These are phyloP conservation scores for Siderastrea siderea DNA, from an alignment of 92 coral and sea anemone genomes.

Conservation along the genomic window DNA sequence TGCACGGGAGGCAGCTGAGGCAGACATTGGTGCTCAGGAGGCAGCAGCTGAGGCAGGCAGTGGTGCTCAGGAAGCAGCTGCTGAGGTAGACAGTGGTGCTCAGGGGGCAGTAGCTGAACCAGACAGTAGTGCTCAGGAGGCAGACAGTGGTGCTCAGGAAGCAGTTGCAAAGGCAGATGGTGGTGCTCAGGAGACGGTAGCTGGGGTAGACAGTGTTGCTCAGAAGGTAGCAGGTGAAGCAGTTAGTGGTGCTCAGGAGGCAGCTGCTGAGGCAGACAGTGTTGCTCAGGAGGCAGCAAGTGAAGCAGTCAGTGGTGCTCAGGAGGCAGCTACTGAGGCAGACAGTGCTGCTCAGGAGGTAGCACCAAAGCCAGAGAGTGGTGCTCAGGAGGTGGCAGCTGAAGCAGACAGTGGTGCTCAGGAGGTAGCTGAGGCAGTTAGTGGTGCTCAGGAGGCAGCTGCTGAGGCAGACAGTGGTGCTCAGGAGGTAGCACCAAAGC, in stretches of 20 bases:
- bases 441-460: not conserved
- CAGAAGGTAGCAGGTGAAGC: not conserved
- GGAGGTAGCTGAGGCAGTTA: not conserved
- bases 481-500: not conserved
- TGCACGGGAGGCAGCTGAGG: not conserved
- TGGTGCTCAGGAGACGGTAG: not conserved
- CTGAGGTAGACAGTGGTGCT: slow-evolving; percentile 14
- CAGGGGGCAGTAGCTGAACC: not conserved
- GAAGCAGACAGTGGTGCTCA: not conserved
- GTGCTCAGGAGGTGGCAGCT: not conserved
- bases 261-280: slow-evolving; percentile 14
- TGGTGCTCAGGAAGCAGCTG: not conserved
- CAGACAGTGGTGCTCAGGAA: not conserved
- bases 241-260: not conserved
- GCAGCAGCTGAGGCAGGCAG: not conserved
- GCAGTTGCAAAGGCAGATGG: not conserved
- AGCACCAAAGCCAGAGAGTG: not conserved
- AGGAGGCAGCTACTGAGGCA: not conserved
- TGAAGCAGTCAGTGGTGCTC: not conserved
- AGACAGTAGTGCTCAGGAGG: slow-evolving; percentile 19
- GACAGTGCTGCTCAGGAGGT: not conserved
- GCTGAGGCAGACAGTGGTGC: not conserved
- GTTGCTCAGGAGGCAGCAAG: not conserved
- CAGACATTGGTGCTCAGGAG: not conserved
- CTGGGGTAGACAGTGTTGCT: not conserved